Evolutionary conservation across 1,140 invertebrate species (phyloP), one percentile per base, ranked within the genome.

Genomic region (Drosophila teissieri): DNA sequence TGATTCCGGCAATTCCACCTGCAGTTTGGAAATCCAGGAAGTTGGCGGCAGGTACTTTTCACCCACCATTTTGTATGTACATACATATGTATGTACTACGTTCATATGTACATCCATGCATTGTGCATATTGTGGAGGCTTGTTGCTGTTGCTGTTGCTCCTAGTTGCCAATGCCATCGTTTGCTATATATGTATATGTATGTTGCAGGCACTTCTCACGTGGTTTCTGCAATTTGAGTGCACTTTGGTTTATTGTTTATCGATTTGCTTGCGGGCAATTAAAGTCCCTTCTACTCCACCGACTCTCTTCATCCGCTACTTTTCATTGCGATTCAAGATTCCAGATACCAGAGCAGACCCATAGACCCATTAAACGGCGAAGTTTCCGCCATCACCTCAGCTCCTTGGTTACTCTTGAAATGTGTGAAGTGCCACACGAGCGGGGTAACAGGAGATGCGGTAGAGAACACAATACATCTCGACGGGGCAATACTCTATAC

Each of bases 231-330:
- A 85, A 80, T 65, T 68, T 54, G 81, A 77, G 64, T 48, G 58
- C 81, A 73, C 73, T 81, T 75, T 61, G 60, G 64, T 68, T 63
- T 65, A 78, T 82, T 88, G 82, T 79, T 82, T 75, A 79, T 81
- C 70, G 75, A 86, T 82, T 78, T 65, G 64, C 54, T 74, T 49
- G 67, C 54, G 56, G 57, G 52, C 77, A 78, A 78, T 80, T 85
- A 78, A 65, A 46, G 55, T 40, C 40, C 11, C 31, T 31, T 31
- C 31, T 31, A 31, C 31, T 10, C 31, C 24, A 4, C 53, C 40
- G 0, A 14, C 31, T 17, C 40, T 7, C 3, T 6, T 17, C 22
- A 31, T 2, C 22, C 24, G 3, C 55, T 22, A 63, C 19, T 45
- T 45, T 44, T 45, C 19, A 54, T 36, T 34, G 34, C 14, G 10